These are phyloP conservation scores for Teleogryllus oceanicus DNA, from an alignment of 2,888 invertebrate species.

Conservation along the genomic window DNA sequence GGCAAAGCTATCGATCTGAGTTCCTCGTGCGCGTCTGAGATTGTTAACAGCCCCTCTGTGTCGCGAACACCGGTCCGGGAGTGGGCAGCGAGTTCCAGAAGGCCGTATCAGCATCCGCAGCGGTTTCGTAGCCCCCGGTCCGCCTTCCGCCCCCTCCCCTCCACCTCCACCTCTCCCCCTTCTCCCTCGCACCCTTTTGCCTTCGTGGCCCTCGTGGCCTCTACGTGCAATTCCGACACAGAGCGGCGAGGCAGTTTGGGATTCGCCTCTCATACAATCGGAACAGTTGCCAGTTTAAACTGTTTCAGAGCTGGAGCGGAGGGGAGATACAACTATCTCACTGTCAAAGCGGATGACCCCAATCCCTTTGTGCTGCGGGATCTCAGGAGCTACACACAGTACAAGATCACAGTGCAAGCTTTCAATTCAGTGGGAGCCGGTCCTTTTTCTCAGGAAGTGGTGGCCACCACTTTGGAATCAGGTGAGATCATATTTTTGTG, in stretches of 20 bases:
- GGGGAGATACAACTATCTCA: conserved; percentile 36
- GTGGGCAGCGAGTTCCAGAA: neutral
- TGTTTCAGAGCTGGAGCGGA: conserved; percentile 33
- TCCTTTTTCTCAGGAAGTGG: conserved; percentile 41
- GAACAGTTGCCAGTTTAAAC: conserved; percentile 8
- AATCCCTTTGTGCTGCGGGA: conserved; percentile 40
- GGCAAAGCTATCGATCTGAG: too few species aligned
- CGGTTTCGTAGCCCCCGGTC: neutral
- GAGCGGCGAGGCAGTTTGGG: neutral
- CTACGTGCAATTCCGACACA: neutral
- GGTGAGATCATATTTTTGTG: conserved; percentile 36
- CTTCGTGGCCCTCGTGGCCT: neutral
- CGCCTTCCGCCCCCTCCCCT: neutral
- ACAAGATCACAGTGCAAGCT: conserved; percentile 43
- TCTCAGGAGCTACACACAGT: conserved; percentile 43
- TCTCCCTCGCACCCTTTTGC: neutral
- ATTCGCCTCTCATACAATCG: neutral
- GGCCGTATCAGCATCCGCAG: neutral
- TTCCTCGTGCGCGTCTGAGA: too few species aligned
- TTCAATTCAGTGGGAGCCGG: conserved; percentile 44
- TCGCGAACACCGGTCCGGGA: neutral
- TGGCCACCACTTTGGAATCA: conserved; percentile 43
- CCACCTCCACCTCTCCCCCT: neutral
- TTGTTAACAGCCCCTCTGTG: too few species aligned
- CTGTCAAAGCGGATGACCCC: conserved; percentile 37